Conservation (phyloP, 2,797 vertebrate genomes). For the Sebastes iracundus region DNA sequence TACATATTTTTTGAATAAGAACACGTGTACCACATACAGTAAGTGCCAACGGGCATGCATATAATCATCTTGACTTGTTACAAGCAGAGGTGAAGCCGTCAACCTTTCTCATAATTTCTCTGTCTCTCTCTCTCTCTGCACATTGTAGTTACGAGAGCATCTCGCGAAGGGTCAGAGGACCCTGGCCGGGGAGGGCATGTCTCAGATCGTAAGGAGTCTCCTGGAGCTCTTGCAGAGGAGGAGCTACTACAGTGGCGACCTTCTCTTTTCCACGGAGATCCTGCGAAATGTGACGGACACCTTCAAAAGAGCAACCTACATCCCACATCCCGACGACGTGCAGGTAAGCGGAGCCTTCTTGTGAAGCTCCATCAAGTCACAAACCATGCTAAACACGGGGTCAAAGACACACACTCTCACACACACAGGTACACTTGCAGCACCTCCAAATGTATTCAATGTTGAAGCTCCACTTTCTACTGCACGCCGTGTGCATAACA, state of each 20-base stretch:
- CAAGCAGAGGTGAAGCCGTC: neutral
- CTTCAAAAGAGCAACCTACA: slow-evolving; percentile 99
- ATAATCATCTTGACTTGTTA: neutral
- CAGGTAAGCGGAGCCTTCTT: slow-evolving; percentile 82
- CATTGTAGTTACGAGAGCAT: slow-evolving; percentile 93
- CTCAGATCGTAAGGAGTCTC: slow-evolving; percentile 96
- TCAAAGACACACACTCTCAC: neutral
- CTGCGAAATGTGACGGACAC: slow-evolving; percentile 99
- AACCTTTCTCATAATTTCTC: neutral
- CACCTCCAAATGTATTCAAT: slow-evolving; percentile 8
- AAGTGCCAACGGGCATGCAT: neutral
- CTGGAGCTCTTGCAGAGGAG: slow-evolving; percentile 95
- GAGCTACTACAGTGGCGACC: slow-evolving; percentile 97
- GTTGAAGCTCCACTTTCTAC: slow-evolving; percentile 23
- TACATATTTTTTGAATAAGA: slow-evolving; percentile 5
- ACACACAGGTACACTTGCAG: neutral
- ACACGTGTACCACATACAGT: neutral
- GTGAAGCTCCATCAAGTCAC: neutral
- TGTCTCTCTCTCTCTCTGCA: slow-evolving; percentile 1
- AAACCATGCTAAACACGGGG: neutral
- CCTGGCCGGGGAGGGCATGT: slow-evolving; percentile 99
- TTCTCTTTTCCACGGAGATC: slow-evolving; percentile 99
- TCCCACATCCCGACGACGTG: slow-evolving; percentile 95
- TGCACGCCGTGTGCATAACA: slow-evolving; percentile 35
- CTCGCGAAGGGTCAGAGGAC: slow-evolving; percentile 99